Conservation (phyloP, 1,140 invertebrate genomes). For the Pseudachorutes palmiensis region DNA sequence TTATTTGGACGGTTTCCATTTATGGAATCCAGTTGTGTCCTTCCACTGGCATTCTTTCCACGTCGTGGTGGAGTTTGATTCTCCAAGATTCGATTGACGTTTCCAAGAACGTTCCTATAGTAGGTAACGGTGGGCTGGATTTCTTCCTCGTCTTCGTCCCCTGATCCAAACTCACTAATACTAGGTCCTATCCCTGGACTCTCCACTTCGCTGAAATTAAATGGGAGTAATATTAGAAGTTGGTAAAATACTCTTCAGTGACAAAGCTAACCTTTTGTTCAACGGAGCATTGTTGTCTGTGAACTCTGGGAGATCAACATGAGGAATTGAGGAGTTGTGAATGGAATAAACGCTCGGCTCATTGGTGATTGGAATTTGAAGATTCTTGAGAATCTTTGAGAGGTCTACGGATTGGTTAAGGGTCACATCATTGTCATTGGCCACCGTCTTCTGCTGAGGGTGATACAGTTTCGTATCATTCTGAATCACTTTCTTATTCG, state of each 20-base stretch:
- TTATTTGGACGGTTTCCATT: constrained; percentile 2
- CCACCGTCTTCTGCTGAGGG: neutral
- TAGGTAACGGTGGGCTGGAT: constrained; percentile 29
- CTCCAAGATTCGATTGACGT: constrained; percentile 30
- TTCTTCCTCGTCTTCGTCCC: constrained; percentile 20
- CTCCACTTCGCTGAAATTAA: constrained; percentile 12
- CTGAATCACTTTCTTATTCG: no score
- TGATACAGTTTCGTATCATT: no score
- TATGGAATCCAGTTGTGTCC: neutral
- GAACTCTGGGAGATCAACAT: constrained; percentile 6
- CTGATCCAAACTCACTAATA: constrained; percentile 26
- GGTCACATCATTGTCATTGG: neutral
- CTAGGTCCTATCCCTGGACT: constrained; percentile 27
- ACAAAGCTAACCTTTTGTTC: neutral
- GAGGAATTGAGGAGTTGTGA: neutral
- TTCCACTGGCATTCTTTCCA: neutral
- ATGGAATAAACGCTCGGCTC: constrained; percentile 1
- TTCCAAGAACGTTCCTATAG: constrained; percentile 32
- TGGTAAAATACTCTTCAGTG: constrained; percentile 3
- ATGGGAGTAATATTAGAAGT: constrained; percentile 5
- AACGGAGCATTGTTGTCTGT: neutral
- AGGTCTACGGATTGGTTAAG: neutral
- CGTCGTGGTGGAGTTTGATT: constrained; percentile 10
- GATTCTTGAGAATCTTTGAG: neutral
- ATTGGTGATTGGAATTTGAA: neutral